Percentiles rank a stretch among this genome's conserved stretches.
phyloP scores from a whole-genome alignment of 2,888 invertebrate genomes.

The Andricus curvator region DNA sequence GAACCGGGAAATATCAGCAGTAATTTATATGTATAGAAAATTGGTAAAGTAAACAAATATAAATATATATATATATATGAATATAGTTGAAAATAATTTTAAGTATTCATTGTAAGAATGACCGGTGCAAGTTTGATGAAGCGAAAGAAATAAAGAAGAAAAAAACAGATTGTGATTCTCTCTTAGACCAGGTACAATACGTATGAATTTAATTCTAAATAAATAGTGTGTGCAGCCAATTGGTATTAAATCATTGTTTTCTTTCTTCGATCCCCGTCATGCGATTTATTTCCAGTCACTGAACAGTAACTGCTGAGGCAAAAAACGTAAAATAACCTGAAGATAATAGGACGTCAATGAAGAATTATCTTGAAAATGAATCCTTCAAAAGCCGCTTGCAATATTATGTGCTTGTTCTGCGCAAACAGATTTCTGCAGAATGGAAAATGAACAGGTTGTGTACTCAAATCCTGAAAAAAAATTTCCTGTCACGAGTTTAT shows the following conservation, averaged over 20 bases:
- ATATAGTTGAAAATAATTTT: conserved; percentile 66
- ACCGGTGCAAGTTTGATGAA: conserved; percentile 67
- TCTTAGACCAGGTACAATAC: conserved; percentile 75
- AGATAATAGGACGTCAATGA: conserved; percentile 2
- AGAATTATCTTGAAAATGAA: background rate
- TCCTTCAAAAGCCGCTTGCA: too few species aligned
- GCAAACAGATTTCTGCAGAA: too few species aligned
- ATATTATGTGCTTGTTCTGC: too few species aligned
- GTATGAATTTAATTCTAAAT: conserved; percentile 77
- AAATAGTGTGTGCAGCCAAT: conserved; percentile 76
- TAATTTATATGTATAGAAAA: conserved; percentile 65
- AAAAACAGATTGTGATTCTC: conserved; percentile 74
- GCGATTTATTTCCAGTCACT: background rate
- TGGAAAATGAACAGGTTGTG: too few species aligned
- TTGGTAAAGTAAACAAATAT: conserved; percentile 49
- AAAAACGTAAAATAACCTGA: conserved; percentile 33
- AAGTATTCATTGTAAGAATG: conserved; percentile 69
- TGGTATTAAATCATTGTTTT: conserved; percentile 48
- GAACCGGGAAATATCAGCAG: conserved; percentile 67
- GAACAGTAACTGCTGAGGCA: conserved; percentile 25
- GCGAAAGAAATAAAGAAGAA: conserved; percentile 54
- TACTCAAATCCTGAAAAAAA: too few species aligned
- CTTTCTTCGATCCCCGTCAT: conserved; percentile 40
- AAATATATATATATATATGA: conserved; percentile 52
- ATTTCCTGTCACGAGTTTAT: too few species aligned